Evolutionary conservation across 2,888 invertebrate genomes (phyloP).

Genomic region (Laothoe populi): DNA sequence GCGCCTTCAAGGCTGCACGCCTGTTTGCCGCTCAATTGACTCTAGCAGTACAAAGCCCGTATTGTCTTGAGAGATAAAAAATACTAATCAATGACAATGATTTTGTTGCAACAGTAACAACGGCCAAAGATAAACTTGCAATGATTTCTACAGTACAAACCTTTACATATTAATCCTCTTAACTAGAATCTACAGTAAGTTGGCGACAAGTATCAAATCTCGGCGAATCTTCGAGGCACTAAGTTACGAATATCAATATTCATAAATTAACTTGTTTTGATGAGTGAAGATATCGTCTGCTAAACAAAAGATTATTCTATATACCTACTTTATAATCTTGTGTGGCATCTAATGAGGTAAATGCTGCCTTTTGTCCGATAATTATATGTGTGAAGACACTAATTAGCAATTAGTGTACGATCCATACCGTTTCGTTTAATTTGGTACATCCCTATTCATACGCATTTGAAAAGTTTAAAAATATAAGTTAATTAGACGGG

Average conservation of each 20-base stretch:
- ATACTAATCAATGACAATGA: constrained; percentile 33
- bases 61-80: constrained; percentile 50
- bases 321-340: not conserved
- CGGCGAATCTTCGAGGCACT: too few relatives aligned
- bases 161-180: not conserved
- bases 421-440: too few relatives aligned
- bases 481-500: too few relatives aligned
- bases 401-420: too few relatives aligned
- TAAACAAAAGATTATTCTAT: not conserved
- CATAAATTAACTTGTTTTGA: not conserved
- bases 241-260: too few relatives aligned
- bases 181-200: too few relatives aligned
- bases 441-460: too few relatives aligned
- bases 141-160: not conserved
- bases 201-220: too few relatives aligned
- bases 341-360: too few relatives aligned
- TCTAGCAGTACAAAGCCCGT: constrained; percentile 56
- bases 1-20: constrained; percentile 69
- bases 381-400: too few relatives aligned
- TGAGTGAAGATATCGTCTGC: not conserved
- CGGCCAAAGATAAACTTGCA: not conserved
- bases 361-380: too few relatives aligned
- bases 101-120: constrained; percentile 7
- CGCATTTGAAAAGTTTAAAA: too few relatives aligned
- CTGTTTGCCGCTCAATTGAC: constrained; percentile 64